Evolutionary conservation across 92 coral and sea anemone species (phyloP).

Genomic region (Umimayanthus chanpuru): DNA sequence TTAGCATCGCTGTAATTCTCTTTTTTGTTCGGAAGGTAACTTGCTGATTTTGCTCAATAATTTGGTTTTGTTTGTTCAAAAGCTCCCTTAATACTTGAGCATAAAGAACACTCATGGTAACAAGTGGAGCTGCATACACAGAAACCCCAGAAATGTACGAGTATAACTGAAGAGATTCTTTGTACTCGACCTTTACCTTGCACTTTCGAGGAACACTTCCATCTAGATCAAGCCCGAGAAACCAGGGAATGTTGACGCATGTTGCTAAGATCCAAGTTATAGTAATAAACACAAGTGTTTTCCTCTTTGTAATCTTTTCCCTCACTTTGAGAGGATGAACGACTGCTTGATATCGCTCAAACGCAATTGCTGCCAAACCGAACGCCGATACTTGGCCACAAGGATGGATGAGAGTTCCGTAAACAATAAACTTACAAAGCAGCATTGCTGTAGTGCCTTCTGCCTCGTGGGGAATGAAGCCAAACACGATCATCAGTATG

Average conservation of each 20-base stretch:
- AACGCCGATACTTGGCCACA: background rate
- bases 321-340: slow-evolving; percentile 6
- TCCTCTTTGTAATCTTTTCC: background rate
- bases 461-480: no score
- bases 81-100: background rate
- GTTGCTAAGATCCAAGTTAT: background rate
- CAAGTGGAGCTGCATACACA: background rate
- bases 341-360: background rate
- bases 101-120: background rate
- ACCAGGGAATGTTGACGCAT: background rate
- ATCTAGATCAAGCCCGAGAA: background rate
- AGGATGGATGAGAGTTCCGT: no score
- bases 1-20: background rate
- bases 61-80: background rate
- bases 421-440: no score
- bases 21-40: background rate
- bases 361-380: background rate
- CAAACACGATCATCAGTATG: no score
- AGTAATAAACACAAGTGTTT: background rate
- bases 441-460: no score
- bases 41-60: background rate
- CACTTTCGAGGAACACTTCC: background rate
- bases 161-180: background rate
- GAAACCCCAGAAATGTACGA: background rate
- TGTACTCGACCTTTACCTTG: background rate